phyloP scores from a whole-genome alignment of 2,797 vertebrate species.

The Garrulus glandarius region DNA sequence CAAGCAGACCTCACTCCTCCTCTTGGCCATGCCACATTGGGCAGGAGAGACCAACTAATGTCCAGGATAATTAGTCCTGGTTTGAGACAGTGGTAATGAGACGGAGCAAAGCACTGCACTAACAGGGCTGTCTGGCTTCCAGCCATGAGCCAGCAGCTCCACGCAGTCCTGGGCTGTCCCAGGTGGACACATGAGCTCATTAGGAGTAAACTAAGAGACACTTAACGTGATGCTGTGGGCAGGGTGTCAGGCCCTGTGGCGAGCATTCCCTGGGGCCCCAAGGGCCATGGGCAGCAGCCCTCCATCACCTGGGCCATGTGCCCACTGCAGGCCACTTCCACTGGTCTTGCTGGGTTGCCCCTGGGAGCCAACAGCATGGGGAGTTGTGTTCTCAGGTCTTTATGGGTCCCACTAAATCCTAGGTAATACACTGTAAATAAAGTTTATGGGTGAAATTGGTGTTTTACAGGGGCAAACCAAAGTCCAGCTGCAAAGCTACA shows the following conservation, averaged over 20 bases:
- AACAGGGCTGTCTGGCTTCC: neutral
- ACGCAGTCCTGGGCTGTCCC: neutral
- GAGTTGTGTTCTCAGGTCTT: neutral
- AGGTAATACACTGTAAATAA: neutral
- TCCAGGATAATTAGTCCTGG: neutral
- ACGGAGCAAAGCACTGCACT: fast-evolving
- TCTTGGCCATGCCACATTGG: neutral
- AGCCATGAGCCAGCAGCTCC: neutral
- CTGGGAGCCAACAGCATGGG: neutral
- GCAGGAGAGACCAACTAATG: neutral
- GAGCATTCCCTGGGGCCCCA: neutral
- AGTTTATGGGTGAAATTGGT: neutral
- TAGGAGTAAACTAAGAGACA: neutral
- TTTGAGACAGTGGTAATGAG: neutral
- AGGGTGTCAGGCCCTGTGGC: neutral
- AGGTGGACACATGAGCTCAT: neutral
- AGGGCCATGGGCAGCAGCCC: fast-evolving
- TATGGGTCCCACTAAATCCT: constrained; percentile 18
- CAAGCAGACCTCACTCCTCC: neutral
- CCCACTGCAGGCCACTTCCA: fast-evolving
- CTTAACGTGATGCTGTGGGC: neutral
- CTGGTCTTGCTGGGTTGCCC: neutral
- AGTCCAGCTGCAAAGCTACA: neutral
- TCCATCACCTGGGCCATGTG: fast-evolving
- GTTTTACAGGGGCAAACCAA: neutral